Percentiles rank a stretch among this genome's conserved stretches.
Conservation (phyloP, 2,113 vertebrate genomes). For the Psilopogon haemacephalus region DNA sequence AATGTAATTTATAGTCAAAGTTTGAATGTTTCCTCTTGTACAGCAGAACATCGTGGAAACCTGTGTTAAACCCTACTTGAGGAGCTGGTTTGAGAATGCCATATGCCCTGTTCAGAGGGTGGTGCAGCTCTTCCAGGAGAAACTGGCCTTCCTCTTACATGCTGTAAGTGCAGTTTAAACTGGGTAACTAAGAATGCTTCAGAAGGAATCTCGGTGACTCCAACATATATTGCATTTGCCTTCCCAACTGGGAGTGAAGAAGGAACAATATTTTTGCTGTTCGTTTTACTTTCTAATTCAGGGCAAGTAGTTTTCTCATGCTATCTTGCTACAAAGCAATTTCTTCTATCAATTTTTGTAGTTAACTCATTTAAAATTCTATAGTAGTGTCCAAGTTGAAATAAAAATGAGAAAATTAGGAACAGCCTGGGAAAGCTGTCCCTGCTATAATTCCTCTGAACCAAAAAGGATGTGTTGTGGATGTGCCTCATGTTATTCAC, state of each 20-base stretch:
- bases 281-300: neutral
- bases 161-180: slow-evolving; percentile 81
- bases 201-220: neutral
- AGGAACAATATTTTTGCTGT: neutral
- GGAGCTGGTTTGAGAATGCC: slow-evolving; percentile 90
- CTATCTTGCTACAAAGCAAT: neutral
- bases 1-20: neutral
- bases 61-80: slow-evolving; percentile 80
- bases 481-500: neutral
- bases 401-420: neutral
- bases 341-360: neutral
- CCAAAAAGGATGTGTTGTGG: neutral
- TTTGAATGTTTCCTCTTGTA: slow-evolving; percentile 28
- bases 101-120: slow-evolving; percentile 91
- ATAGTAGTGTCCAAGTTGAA: neutral
- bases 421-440: neutral
- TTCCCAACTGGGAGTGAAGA: neutral
- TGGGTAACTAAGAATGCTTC: neutral
- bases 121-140: slow-evolving; percentile 88
- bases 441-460: neutral
- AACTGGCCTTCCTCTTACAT: slow-evolving; percentile 86
- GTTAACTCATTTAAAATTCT: neutral
- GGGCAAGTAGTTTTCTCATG: neutral
- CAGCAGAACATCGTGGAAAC: slow-evolving; percentile 79
- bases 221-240: neutral